These are phyloP conservation scores for Thymelicus acteon DNA, from an alignment of 2,888 invertebrate genomes.

Conservation along the genomic window DNA sequence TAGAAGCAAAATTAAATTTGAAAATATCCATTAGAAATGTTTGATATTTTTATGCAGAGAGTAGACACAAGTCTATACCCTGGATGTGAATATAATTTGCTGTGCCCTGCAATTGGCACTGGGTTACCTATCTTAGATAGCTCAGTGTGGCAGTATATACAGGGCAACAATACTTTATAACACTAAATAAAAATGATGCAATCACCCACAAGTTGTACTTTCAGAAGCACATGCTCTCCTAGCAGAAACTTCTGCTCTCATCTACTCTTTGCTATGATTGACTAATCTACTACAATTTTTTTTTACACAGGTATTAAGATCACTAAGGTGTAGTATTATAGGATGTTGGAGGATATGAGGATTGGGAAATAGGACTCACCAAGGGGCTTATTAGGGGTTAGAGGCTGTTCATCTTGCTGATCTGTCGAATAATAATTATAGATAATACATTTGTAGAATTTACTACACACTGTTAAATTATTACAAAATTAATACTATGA, in stretches of 20 bases:
- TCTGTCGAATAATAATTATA: constrained; percentile 51
- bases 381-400: constrained; percentile 61
- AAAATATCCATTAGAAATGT: not conserved
- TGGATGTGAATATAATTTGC: constrained; percentile 44
- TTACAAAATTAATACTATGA: too few relatives aligned
- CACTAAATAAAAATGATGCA: too few relatives aligned
- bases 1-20: too few relatives aligned
- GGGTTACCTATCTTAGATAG: constrained; percentile 30
- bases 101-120: constrained; percentile 52
- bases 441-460: too few relatives aligned
- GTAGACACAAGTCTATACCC: constrained; percentile 30
- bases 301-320: too few relatives aligned
- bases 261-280: too few relatives aligned
- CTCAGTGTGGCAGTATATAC: constrained; percentile 12
- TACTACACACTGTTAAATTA: too few relatives aligned
- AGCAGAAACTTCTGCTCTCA: too few relatives aligned
- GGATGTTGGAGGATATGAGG: constrained; percentile 10
- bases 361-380: constrained; percentile 64
- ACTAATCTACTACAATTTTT: too few relatives aligned
- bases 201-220: too few relatives aligned
- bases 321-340: not conserved
- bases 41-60: constrained; percentile 42
- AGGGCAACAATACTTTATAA: not conserved
- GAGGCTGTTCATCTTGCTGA: constrained; percentile 55
- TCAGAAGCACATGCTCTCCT: too few relatives aligned